phyloP scores from a whole-genome alignment of 2,888 invertebrate species.

The Acheta domesticus region DNA sequence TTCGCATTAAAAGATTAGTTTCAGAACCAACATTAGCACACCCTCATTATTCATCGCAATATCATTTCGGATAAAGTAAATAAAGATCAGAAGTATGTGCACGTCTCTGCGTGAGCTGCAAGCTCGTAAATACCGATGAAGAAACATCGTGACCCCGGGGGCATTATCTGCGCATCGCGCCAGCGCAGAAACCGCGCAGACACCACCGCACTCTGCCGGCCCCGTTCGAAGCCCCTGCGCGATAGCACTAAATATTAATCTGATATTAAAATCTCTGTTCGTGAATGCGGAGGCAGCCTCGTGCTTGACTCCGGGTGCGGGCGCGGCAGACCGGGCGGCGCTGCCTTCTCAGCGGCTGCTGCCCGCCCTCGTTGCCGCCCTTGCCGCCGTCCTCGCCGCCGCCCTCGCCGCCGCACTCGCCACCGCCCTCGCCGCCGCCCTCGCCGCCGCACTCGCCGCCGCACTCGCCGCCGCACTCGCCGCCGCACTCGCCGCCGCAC shows the following conservation, averaged over 20 bases:
- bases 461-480: too few relatives aligned
- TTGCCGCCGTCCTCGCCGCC: too few relatives aligned
- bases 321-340: too few relatives aligned
- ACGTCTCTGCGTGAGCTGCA: background rate
- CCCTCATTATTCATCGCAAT: constrained; percentile 11
- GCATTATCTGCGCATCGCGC: background rate
- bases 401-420: too few relatives aligned
- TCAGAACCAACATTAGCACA: background rate
- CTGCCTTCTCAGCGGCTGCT: too few relatives aligned
- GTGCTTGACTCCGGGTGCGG: too few relatives aligned
- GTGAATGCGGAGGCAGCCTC: constrained; percentile 11
- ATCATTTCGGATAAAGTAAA: background rate
- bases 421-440: too few relatives aligned
- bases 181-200: background rate
- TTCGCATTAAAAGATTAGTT: background rate
- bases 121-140: background rate
- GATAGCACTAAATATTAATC: constrained; percentile 18
- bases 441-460: too few relatives aligned
- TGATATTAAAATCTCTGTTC: constrained; percentile 10
- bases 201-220: background rate
- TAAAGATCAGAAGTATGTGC: background rate
- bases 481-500: too few relatives aligned
- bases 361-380: too few relatives aligned
- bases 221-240: background rate
- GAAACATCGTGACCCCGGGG: background rate